Evolutionary conservation across 2,888 invertebrate genomes (phyloP).

Genomic region (Acanthoscelides obtectus): DNA sequence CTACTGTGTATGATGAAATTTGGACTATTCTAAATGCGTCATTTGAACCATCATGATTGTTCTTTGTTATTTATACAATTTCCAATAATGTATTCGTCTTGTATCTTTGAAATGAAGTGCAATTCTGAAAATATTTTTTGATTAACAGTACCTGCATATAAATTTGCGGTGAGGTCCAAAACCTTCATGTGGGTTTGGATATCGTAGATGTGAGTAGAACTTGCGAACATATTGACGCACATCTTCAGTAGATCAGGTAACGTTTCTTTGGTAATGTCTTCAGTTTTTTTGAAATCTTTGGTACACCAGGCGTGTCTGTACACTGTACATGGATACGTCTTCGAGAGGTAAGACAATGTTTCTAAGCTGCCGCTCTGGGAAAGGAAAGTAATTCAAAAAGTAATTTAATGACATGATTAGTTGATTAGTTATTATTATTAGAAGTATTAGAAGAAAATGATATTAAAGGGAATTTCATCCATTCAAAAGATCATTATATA

Average conservation of each 20-base stretch:
- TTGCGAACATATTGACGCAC: conserved; percentile 47
- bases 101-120: too few species aligned
- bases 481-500: too few species aligned
- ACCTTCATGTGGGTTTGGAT: conserved; percentile 49
- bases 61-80: too few species aligned
- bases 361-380: conserved; percentile 64
- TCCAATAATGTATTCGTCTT: too few species aligned
- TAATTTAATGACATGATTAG: conserved; percentile 15
- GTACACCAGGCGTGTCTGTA: conserved; percentile 65
- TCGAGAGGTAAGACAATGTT: conserved; percentile 62
- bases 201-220: conserved; percentile 53
- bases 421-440: conserved; percentile 31
- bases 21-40: too few species aligned
- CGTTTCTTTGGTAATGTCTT: conserved; percentile 11
- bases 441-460: too few species aligned
- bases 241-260: conserved; percentile 40
- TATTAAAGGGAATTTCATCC: too few species aligned
- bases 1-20: too few species aligned
- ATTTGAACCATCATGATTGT: too few species aligned
- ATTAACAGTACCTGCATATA: conserved; percentile 53
- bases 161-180: conserved; percentile 53
- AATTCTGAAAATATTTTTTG: too few species aligned
- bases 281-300: conserved; percentile 13
- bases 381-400: background rate
- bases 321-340: conserved; percentile 61